Percentiles rank a stretch among this genome's conserved stretches.
These are phyloP conservation scores for Agrochola litura DNA, from an alignment of 2,888 invertebrate species.

Conservation along the genomic window DNA sequence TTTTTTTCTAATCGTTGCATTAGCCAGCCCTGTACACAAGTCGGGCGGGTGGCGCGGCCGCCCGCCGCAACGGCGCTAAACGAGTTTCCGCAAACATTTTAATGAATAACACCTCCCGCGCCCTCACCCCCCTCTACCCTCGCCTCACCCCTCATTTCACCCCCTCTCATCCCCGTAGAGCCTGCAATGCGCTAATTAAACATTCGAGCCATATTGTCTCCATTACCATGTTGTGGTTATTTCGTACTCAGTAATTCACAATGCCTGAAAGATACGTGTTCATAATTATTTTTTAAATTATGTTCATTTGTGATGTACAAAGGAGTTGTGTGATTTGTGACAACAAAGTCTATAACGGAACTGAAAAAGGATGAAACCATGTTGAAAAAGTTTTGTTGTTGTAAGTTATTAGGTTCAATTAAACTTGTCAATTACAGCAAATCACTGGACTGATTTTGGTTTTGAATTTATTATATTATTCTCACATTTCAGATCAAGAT, in stretches of 20 bases:
- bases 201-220: constrained; percentile 90
- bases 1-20: constrained; percentile 7
- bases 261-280: constrained; percentile 60
- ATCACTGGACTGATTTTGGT: not conserved
- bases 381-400: not conserved
- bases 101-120: constrained; percentile 89
- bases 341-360: not conserved
- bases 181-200: constrained; percentile 90
- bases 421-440: not conserved
- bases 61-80: constrained; percentile 88
- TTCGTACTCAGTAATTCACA: constrained; percentile 71
- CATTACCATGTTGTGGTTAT: constrained; percentile 83
- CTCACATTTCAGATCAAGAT: not conserved
- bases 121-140: constrained; percentile 64
- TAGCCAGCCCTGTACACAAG: constrained; percentile 69
- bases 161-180: constrained; percentile 68
- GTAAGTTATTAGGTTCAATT: not conserved
- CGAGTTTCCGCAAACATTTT: constrained; percentile 91
- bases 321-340: constrained; percentile 6
- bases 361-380: not conserved
- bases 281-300: constrained; percentile 38
- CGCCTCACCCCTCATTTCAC: constrained; percentile 60
- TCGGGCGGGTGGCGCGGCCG: constrained; percentile 73
- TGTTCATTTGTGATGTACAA: constrained; percentile 14
- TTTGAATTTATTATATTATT: too few species aligned